These are phyloP conservation scores for Magallana nippona DNA, from an alignment of 2,888 invertebrate species.

Conservation along the genomic window DNA sequence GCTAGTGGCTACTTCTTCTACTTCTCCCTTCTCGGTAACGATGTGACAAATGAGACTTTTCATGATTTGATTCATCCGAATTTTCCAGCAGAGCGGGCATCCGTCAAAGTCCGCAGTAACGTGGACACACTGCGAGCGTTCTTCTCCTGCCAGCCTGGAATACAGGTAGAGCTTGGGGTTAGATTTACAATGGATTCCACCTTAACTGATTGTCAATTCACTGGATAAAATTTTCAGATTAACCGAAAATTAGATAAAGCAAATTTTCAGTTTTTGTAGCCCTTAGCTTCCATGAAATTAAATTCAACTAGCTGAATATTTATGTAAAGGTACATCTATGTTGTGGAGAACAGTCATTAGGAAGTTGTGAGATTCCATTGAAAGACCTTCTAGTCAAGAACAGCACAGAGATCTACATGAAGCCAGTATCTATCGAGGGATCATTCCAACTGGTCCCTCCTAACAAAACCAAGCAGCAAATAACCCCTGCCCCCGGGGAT, in stretches of 20 bases:
- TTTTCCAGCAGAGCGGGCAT: constrained; percentile 80
- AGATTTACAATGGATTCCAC: too few species aligned
- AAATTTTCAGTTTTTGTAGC: too few species aligned
- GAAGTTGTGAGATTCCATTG: constrained; percentile 76
- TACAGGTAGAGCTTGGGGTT: constrained; percentile 72
- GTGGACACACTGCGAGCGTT: constrained; percentile 77
- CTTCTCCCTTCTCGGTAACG: constrained; percentile 80
- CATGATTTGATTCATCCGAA: constrained; percentile 78
- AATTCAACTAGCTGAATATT: neutral
- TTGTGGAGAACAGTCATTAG: constrained; percentile 79
- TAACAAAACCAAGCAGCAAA: constrained; percentile 71
- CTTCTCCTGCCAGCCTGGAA: constrained; percentile 77
- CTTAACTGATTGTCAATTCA: too few species aligned
- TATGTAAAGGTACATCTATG: constrained; percentile 78
- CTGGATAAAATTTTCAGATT: too few species aligned
- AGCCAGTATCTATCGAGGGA: constrained; percentile 77
- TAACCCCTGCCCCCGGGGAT: constrained; percentile 66
- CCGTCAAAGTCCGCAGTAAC: constrained; percentile 79
- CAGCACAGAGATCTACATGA: constrained; percentile 79
- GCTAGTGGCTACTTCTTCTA: constrained; percentile 80
- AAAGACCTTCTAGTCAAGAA: constrained; percentile 73
- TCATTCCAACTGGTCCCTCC: constrained; percentile 78
- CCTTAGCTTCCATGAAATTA: too few species aligned
- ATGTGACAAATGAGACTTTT: constrained; percentile 80
- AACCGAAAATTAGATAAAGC: too few species aligned